phyloP scores from a whole-genome alignment of 2,888 invertebrate species.

The Tetheella fluctuosa region DNA sequence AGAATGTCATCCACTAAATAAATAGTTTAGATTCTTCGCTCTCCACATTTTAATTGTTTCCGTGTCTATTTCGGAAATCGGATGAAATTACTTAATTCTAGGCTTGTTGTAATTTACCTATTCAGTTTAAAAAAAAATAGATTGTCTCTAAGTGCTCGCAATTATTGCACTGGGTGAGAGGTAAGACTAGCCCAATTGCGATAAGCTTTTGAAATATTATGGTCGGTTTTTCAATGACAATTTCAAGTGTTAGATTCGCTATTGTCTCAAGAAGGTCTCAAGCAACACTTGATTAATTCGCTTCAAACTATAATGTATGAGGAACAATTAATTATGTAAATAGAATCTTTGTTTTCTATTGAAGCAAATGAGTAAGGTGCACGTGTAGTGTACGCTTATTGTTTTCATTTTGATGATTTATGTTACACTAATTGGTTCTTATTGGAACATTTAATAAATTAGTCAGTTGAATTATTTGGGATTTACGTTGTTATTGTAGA shows the following conservation, averaged over 20 bases:
- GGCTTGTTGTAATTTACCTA: too few relatives aligned
- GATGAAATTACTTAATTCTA: neutral
- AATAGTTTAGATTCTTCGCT: neutral
- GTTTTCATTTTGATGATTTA: conserved; percentile 4
- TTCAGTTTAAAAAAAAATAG: too few relatives aligned
- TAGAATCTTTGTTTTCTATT: conserved; percentile 6
- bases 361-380: conserved; percentile 2
- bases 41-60: neutral
- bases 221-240: neutral
- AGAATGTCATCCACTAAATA: conserved; percentile 2
- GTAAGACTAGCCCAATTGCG: too few relatives aligned
- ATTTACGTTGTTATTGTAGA: neutral
- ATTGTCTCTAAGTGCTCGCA: too few relatives aligned
- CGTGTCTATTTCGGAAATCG: neutral
- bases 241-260: neutral
- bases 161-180: too few relatives aligned
- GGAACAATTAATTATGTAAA: conserved; percentile 5
- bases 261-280: neutral
- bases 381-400: neutral
- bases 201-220: too few relatives aligned
- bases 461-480: neutral
- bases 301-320: neutral
- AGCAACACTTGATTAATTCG: neutral
- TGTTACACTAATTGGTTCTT: neutral
- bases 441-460: neutral